phyloP scores from a whole-genome alignment of 2,113 vertebrate species.

The mouse (Mus musculus) region DNA sequence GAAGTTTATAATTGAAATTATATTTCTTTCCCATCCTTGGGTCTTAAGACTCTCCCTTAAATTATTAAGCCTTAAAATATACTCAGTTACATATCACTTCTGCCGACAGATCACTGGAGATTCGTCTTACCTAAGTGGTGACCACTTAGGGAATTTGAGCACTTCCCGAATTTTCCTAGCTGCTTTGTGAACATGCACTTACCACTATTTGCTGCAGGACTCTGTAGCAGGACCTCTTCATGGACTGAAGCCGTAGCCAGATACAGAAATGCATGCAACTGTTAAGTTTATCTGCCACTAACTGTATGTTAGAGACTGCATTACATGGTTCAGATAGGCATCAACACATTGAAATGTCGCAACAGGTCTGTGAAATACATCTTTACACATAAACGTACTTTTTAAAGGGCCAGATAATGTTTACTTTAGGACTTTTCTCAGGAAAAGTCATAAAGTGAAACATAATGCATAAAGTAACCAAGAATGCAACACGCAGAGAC shows the following conservation, averaged over 20 bases:
- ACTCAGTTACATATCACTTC: not conserved
- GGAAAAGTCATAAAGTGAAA: no score
- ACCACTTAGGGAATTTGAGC: not conserved
- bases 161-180: not conserved
- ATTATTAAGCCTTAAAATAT: slow-evolving; percentile 15
- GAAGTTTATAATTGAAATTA: slow-evolving; percentile 43
- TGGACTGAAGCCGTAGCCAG: not conserved
- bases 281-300: not conserved
- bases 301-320: not conserved
- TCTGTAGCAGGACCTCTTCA: not conserved
- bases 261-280: not conserved
- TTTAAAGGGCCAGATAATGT: no score
- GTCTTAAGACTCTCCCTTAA: slow-evolving; percentile 20
- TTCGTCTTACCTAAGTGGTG: not conserved
- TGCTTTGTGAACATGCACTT: slow-evolving; percentile 12
- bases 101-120: slow-evolving; percentile 15
- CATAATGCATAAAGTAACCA: no score
- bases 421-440: no score
- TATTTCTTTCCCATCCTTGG: slow-evolving; percentile 2
- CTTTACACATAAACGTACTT: not conserved
- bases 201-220: not conserved
- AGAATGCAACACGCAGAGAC: no score
- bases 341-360: slow-evolving; percentile 14
- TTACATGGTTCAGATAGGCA: slow-evolving; percentile 27
- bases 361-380: not conserved